Conservation (phyloP, 2,113 vertebrate species). For the Sylvietta virens region DNA sequence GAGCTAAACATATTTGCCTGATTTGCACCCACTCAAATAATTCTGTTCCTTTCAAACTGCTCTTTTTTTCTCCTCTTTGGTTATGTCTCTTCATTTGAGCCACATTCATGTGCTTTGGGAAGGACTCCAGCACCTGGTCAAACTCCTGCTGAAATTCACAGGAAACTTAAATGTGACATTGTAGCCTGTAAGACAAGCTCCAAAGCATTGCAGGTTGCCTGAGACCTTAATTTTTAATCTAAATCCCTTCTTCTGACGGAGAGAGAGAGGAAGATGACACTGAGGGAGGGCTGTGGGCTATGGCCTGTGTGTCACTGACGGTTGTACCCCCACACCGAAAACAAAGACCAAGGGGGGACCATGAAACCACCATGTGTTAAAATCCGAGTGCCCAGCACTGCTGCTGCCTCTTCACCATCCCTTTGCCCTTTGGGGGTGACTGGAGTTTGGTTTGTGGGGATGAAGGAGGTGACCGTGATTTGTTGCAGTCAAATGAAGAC, state of each 20-base stretch:
- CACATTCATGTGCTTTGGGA: background rate
- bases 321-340: accelerated
- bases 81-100: background rate
- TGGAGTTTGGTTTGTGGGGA: background rate
- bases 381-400: background rate
- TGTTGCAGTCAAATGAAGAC: accelerated
- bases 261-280: background rate
- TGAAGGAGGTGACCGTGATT: accelerated
- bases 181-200: background rate
- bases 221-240: background rate
- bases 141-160: background rate
- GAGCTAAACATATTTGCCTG: background rate
- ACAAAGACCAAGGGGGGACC: accelerated
- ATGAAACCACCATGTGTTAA: background rate
- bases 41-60: background rate
- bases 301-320: background rate
- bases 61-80: accelerated
- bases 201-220: background rate
- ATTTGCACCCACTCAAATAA: background rate
- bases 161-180: background rate
- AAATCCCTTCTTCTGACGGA: background rate
- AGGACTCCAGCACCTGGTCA: background rate
- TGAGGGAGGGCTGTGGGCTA: background rate
- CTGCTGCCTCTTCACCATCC: background rate
- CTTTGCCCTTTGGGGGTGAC: background rate